Conservation (phyloP, 2,113 vertebrate species). For the Erythrocercus mccallii region DNA sequence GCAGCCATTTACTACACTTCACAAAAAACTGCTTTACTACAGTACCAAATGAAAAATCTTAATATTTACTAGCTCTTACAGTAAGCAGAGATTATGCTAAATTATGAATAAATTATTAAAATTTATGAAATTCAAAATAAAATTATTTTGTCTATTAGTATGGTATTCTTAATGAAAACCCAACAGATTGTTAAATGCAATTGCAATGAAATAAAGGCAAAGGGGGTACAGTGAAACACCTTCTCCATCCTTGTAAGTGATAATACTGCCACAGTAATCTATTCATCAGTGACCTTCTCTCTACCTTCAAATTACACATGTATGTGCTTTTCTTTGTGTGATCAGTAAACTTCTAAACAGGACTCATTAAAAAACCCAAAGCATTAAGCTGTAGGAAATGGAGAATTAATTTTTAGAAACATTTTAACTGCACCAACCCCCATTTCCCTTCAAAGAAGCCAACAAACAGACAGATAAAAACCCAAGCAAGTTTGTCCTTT, state of each 20-base stretch:
- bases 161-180: not conserved
- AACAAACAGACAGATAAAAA: not conserved
- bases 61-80: not conserved
- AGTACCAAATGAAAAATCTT: not conserved
- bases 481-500: slow-evolving; percentile 16
- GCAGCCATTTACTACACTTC: not conserved
- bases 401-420: slow-evolving; percentile 27
- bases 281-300: not conserved
- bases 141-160: not conserved
- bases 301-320: not conserved
- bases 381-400: not conserved
- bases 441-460: not conserved
- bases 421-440: not conserved
- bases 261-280: not conserved
- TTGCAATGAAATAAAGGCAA: not conserved
- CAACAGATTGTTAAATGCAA: not conserved
- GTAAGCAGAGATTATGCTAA: not conserved
- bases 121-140: not conserved
- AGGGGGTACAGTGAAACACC: not conserved
- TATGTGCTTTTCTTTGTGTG: slow-evolving; percentile 16
- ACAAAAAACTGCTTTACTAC: not conserved
- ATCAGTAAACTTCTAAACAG: slow-evolving; percentile 46
- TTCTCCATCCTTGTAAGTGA: not conserved
- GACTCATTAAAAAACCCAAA: not conserved
- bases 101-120: no score